Conservation (phyloP, 2,888 invertebrate species). For the Meghimatium bilineatum region DNA sequence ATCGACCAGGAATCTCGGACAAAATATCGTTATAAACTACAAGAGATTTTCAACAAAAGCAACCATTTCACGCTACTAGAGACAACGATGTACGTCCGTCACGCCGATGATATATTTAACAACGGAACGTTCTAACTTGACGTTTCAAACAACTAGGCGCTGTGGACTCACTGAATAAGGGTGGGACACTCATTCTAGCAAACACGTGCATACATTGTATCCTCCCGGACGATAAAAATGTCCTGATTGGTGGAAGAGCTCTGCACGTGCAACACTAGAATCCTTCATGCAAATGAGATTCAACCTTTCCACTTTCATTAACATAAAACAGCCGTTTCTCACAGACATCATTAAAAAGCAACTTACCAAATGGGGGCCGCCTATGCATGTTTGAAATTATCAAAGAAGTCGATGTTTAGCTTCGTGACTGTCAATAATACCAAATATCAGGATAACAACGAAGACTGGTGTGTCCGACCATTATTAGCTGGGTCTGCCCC, state of each 20-base stretch:
- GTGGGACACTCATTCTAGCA: slow-evolving; percentile 24
- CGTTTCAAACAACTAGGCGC: neutral
- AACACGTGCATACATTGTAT: slow-evolving; percentile 42
- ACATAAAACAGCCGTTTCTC: slow-evolving; percentile 38
- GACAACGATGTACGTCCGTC: slow-evolving; percentile 29
- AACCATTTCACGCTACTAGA: slow-evolving; percentile 14
- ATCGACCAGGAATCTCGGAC: neutral
- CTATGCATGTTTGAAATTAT: neutral
- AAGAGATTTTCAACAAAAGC: slow-evolving; percentile 20
- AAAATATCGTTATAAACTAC: neutral
- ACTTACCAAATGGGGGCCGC: slow-evolving; percentile 21
- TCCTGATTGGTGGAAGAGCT: slow-evolving; percentile 40
- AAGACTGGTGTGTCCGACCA: too few species aligned
- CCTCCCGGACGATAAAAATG: slow-evolving; percentile 43
- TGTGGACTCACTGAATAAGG: neutral
- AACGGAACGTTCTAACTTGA: slow-evolving; percentile 23
- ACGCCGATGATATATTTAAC: slow-evolving; percentile 33
- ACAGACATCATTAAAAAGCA: slow-evolving; percentile 30
- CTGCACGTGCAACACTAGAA: slow-evolving; percentile 35
- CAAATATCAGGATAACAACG: too few species aligned
- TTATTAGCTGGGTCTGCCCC: too few species aligned
- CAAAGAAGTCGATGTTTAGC: neutral
- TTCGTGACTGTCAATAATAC: neutral
- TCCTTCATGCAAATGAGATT: slow-evolving; percentile 42
- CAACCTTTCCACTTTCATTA: slow-evolving; percentile 31